phyloP scores from a whole-genome alignment of 2,888 invertebrate genomes.

The Dynastes hyllus region DNA sequence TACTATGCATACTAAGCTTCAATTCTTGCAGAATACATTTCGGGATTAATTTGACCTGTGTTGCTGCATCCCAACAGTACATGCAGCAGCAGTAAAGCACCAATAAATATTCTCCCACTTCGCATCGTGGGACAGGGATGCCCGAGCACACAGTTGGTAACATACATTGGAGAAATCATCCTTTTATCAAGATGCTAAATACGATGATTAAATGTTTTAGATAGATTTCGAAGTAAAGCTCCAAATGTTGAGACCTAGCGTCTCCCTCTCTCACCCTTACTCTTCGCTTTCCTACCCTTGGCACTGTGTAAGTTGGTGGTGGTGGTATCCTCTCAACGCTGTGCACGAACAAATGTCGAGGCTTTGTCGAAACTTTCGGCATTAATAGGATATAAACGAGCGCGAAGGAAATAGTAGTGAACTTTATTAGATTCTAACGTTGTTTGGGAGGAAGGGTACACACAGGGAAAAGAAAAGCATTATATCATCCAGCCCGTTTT shows the following conservation, averaged over 20 bases:
- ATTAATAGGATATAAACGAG: constrained; percentile 8
- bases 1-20: too few species aligned
- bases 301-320: neutral
- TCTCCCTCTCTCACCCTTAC: too few species aligned
- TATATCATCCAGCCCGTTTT: too few species aligned
- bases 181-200: constrained; percentile 18
- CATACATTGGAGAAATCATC: too few species aligned
- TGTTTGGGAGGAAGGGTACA: neutral
- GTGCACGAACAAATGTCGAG: neutral
- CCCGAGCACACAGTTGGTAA: too few species aligned
- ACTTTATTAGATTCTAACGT: constrained; percentile 7
- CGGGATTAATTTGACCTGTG: too few species aligned
- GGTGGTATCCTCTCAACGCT: neutral
- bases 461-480: neutral
- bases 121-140: too few species aligned
- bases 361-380: constrained; percentile 15
- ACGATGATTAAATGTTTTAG: constrained; percentile 33
- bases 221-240: constrained; percentile 3
- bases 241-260: too few species aligned
- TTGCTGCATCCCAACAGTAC: too few species aligned
- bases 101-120: too few species aligned
- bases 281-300: neutral
- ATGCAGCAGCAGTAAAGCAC: too few species aligned
- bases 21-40: too few species aligned
- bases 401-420: neutral